Base-by-base conservation (phyloP, 2,113 vertebrate genomes). In the Melozone crissalis region DNA sequence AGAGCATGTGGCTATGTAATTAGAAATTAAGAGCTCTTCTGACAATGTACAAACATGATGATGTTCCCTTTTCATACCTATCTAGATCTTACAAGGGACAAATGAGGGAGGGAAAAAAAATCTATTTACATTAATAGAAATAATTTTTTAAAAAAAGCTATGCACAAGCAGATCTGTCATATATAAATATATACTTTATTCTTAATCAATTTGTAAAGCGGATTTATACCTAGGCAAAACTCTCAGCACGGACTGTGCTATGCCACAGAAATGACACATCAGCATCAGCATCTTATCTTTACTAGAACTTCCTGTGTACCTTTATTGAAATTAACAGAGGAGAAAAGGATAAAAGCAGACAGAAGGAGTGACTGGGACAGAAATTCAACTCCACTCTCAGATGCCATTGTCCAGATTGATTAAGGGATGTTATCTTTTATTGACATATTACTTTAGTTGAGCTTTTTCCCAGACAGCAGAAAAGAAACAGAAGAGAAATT, bases 21-120 rank as follows among this genome's bases (percentile, higher is more conserved):
- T 78, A 92, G 80, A 93, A 95, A 74, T 74, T 87, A 90, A 81
- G n/a, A 41, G 5, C 35, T 61, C n/a, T 83, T 80, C 51, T 84
- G 76, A 81, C 66, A 77, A 72, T 47, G 33, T 55, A 61, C 43
- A 84, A 86, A 84, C 21, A 69, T 51, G 23, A 43, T 47, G 19
- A 81, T 55, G 6, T 21, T 77, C 13, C 13, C 4, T 80, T 89
- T 89, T 80, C 52, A 57, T 49, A 93, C 33, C 13, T 77, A 7
- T 49, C 67, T 72, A 55, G 37, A 66, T 93, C 21, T 71, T 80
- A 13, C 22, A 35, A 93, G 46, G 22, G 3, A 67, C 22, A 85
- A 91, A 79, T 57, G 16, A 43, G 13, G 24, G 27, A 30, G 2
- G 4, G 4, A 3, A 20, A 10, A 10, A 59, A 51, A 33, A 33